Evolutionary conservation across 2,797 vertebrate species (phyloP).

Genomic region (Ibycter americanus): DNA sequence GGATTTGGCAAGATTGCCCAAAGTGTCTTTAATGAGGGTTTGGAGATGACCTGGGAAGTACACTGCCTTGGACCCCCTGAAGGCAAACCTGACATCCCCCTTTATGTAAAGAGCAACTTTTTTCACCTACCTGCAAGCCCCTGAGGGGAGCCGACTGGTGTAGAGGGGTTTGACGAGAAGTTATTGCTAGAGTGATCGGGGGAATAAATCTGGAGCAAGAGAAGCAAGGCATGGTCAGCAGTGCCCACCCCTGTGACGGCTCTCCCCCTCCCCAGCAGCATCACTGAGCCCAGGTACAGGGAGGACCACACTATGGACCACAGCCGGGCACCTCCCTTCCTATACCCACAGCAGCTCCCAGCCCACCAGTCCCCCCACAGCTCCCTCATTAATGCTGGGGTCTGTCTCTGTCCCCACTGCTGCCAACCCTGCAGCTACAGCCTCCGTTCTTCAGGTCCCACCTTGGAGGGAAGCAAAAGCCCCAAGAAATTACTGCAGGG

Average conservation of each 20-base stretch:
- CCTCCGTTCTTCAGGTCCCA: background rate
- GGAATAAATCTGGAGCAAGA: conserved; percentile 89
- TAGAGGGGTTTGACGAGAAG: conserved; percentile 93
- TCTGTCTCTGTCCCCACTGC: background rate
- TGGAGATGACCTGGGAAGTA: background rate
- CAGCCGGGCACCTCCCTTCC: background rate
- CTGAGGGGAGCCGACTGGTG: conserved; percentile 95
- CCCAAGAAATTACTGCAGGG: background rate
- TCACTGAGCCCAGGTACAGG: accelerated
- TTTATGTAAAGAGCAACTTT: accelerated
- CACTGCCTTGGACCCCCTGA: accelerated
- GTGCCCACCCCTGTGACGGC: accelerated
- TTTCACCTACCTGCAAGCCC: conserved; percentile 86
- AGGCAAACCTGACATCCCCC: background rate
- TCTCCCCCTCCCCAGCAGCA: background rate
- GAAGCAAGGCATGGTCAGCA: background rate
- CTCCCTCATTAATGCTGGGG: accelerated
- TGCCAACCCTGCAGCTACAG: background rate
- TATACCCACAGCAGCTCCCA: background rate
- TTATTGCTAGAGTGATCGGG: conserved; percentile 97
- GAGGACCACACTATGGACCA: background rate
- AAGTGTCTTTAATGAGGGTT: background rate
- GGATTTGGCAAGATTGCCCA: background rate
- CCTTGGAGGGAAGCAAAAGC: background rate
- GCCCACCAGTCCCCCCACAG: accelerated